A percentile compares a stretch with the other conserved stretches of the same genome.
phyloP scores from a whole-genome alignment of 2,888 invertebrate genomes.

The Palloptera scutellata region DNA sequence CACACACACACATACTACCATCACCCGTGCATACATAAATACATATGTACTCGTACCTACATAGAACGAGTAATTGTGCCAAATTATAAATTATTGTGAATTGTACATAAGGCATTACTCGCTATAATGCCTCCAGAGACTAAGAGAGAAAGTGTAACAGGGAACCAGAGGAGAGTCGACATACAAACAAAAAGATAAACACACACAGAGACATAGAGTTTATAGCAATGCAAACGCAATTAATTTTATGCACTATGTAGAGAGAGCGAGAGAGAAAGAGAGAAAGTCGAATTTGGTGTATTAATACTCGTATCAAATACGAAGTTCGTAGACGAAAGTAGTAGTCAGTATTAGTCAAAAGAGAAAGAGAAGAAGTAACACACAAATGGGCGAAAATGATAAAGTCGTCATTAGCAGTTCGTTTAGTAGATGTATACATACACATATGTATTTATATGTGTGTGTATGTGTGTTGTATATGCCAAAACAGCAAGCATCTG shows the following conservation, averaged over 20 bases:
- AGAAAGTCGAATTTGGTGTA: not conserved
- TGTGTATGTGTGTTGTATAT: not conserved
- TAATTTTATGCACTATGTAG: conserved; percentile 3
- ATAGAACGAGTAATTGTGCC: conserved; percentile 5
- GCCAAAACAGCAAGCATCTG: not conserved
- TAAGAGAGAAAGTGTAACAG: conserved; percentile 9
- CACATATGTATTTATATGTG: not conserved
- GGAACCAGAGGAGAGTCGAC: not conserved
- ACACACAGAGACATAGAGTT: not conserved
- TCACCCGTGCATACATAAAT: too few species aligned
- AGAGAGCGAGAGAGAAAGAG: not conserved
- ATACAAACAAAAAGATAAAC: not conserved
- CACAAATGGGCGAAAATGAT: too few species aligned
- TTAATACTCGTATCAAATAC: not conserved
- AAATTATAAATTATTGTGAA: conserved; percentile 25
- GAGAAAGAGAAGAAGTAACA: not conserved
- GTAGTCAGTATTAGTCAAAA: not conserved
- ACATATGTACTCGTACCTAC: too few species aligned
- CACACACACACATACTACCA: too few species aligned
- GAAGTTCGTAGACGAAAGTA: too few species aligned
- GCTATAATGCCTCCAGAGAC: too few species aligned
- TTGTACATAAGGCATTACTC: conserved; percentile 9
- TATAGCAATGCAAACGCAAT: conserved; percentile 17
- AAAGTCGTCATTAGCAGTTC: not conserved
- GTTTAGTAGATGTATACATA: not conserved